phyloP scores from a whole-genome alignment of 1,140 invertebrate species.

The Drosophila equinoxialis region DNA sequence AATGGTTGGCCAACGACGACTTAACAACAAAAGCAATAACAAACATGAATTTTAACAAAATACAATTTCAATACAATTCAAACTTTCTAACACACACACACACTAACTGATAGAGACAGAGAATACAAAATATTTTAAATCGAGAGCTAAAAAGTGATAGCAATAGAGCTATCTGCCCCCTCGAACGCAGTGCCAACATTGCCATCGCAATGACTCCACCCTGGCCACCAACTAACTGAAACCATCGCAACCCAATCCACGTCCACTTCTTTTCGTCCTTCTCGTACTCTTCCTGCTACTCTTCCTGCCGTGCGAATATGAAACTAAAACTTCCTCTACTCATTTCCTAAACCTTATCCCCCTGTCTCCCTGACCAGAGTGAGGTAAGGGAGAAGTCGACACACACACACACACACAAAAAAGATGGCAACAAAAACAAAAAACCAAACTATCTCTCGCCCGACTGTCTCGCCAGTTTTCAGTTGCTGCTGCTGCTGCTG shows the following conservation, averaged over 20 bases:
- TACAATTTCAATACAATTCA: slow-evolving; percentile 83
- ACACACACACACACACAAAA: slow-evolving; percentile 1
- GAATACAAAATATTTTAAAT: slow-evolving; percentile 20
- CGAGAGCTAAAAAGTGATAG: slow-evolving; percentile 26
- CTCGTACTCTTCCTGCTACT: neutral
- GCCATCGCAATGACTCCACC: slow-evolving; percentile 50
- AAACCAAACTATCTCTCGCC: slow-evolving; percentile 75
- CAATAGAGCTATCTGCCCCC: slow-evolving; percentile 15
- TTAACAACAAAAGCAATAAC: slow-evolving; percentile 74
- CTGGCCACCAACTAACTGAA: slow-evolving; percentile 4
- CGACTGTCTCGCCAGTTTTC: slow-evolving; percentile 77
- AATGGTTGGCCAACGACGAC: slow-evolving; percentile 78
- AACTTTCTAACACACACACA: slow-evolving; percentile 76
- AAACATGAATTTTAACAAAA: slow-evolving; percentile 82
- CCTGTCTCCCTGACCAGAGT: slow-evolving; percentile 15
- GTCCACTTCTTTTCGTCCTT: neutral
- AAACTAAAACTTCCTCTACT: slow-evolving; percentile 82
- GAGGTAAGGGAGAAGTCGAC: neutral
- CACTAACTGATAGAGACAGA: slow-evolving; percentile 4
- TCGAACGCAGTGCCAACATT: slow-evolving; percentile 69
- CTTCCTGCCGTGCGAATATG: slow-evolving; percentile 57
- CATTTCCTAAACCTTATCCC: slow-evolving; percentile 60
- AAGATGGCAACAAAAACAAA: slow-evolving; percentile 3
- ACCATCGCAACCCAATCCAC: slow-evolving; percentile 22
- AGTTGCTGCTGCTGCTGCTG: slow-evolving; percentile 46